These are phyloP conservation scores for Steinernema feltiae DNA, from an alignment of 1,140 invertebrate species.

Conservation along the genomic window DNA sequence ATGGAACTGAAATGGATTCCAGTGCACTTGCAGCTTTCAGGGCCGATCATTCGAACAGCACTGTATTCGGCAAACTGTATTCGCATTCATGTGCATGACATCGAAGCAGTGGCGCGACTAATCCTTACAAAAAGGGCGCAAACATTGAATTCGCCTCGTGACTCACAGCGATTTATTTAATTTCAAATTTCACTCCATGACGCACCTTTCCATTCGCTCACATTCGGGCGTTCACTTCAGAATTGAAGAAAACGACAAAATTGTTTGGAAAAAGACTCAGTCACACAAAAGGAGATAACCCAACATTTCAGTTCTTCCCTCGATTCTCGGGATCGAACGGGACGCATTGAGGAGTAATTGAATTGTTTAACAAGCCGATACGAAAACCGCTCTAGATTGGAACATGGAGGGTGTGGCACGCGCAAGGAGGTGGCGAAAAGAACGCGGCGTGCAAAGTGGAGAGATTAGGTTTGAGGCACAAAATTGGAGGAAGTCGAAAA, in stretches of 20 bases:
- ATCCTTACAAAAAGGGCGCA: neutral
- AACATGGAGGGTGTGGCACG: neutral
- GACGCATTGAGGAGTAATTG: neutral
- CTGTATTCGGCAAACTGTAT: neutral
- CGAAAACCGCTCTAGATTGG: neutral
- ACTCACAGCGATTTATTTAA: neutral
- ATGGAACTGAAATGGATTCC: no score
- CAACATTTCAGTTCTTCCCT: neutral
- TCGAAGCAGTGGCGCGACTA: conserved; percentile 8
- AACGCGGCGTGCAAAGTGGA: neutral
- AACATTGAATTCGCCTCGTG: neutral
- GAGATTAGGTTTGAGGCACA: neutral
- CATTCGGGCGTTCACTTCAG: no score
- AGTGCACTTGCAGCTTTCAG: no score
- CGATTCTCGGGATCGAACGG: neutral
- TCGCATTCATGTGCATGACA: neutral
- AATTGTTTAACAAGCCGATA: neutral
- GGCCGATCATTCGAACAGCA: neutral
- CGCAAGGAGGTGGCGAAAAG: neutral
- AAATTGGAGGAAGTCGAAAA: neutral
- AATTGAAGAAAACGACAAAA: no score
- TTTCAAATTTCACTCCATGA: neutral
- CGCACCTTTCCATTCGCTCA: no score
- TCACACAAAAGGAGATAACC: neutral
- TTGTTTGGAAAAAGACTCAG: neutral